Base-by-base conservation (phyloP, 2,113 vertebrate species). In the Morone chrysops region DNA sequence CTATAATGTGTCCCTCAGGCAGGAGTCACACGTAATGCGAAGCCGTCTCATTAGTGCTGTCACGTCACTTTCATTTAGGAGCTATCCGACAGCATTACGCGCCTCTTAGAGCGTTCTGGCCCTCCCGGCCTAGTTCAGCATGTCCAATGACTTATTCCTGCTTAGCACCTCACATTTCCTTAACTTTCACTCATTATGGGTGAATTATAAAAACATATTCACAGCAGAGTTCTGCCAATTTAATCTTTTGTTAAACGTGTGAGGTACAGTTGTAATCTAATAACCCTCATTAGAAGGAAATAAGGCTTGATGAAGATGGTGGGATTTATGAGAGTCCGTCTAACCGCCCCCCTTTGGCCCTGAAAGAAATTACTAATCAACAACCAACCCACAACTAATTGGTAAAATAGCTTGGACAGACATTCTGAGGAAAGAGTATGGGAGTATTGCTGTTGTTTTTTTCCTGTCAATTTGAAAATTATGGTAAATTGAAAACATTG, bases 191-290 rank as follows among this genome's bases (percentile, higher is more conserved):
- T 95, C 92, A 94, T 92, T 92, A 83, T 75, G 62, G 82, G 81
- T 71, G 86, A 70, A 94, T 91, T 94, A 91, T 79, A 75, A 90
- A 95, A 95, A 94, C 90, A 92, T 92, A 92, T 93, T 94, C 93
- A 89, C 94, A 1, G 50, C 83, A 84, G 92, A 94, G 84, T 75
- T 61, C 80, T 84, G 85, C 92, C 93, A 93, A 93, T 94, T 93
- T 92, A 87, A 92, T 91, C 92, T 90, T 92, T 93, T 93, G 90
- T 93, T 90, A 81, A 90, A 92, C 82, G 88, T 94, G 93, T 92
- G 84, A 87, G 92, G 93, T 92, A 85, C 78, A 93, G 89, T 91
- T 93, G 87, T 94, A 94, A 96, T 96, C 93, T 93, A 93, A 95
- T 95, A 94, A 94, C 92, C 82, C 89, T 94, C 92, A 94, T 95